phyloP scores from a whole-genome alignment of 2,888 invertebrate species.

The Epinotia demarniana region DNA sequence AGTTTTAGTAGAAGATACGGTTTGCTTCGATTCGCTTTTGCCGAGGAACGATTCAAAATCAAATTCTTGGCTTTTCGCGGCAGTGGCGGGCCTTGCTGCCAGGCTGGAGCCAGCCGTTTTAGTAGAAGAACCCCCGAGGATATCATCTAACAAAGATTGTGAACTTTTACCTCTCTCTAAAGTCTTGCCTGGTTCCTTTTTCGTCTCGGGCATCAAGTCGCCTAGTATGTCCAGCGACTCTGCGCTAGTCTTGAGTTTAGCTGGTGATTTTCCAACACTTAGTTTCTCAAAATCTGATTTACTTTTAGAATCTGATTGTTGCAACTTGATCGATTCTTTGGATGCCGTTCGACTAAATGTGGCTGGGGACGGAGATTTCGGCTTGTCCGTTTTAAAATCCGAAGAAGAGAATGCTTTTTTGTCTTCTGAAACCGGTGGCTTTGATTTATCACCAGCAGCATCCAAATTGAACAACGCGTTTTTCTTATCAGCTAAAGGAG shows the following conservation, averaged over 20 bases:
- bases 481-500: slow-evolving; percentile 68
- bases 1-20: slow-evolving; percentile 54
- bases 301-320: slow-evolving; percentile 55
- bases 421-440: slow-evolving; percentile 51
- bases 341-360: slow-evolving; percentile 61
- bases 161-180: slow-evolving; percentile 73
- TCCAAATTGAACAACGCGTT: slow-evolving; percentile 73
- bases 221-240: slow-evolving; percentile 69
- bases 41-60: slow-evolving; percentile 70
- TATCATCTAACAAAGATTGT: slow-evolving; percentile 81
- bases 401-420: slow-evolving; percentile 57
- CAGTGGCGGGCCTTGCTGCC: slow-evolving; percentile 57
- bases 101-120: slow-evolving; percentile 59
- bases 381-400: slow-evolving; percentile 58
- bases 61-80: slow-evolving; percentile 68
- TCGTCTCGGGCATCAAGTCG: slow-evolving; percentile 58
- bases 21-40: slow-evolving; percentile 63
- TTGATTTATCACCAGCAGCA: slow-evolving; percentile 58
- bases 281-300: slow-evolving; percentile 49
- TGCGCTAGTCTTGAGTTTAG: slow-evolving; percentile 63
- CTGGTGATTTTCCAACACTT: slow-evolving; percentile 64
- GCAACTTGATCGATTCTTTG: slow-evolving; percentile 66
- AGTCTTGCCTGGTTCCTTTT: slow-evolving; percentile 61
- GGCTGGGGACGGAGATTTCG: slow-evolving; percentile 56
- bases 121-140: slow-evolving; percentile 77